Evolutionary conservation across 2,888 invertebrate genomes (phyloP), one percentile per base, ranked within the genome.

Genomic region (Scaptomyza reducta): DNA sequence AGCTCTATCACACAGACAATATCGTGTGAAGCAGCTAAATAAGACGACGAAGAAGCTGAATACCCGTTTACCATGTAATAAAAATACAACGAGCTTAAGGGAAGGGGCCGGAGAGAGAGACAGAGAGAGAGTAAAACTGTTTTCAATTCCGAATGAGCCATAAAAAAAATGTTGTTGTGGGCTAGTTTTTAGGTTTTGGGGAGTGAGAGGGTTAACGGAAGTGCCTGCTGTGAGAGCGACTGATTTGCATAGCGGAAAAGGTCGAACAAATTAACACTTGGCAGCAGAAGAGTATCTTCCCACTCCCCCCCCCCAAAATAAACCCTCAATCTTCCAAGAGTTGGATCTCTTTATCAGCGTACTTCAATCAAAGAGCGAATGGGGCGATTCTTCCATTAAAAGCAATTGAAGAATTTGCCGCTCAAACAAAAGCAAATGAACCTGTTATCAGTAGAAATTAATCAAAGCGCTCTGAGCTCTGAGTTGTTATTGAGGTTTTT

Each of bases 401-500:
- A 84, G 82, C 73, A 83, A 75, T 73, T 88, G 88, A 76, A 73
- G 72, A 79, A 75, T 73, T 40, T 72, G 79, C 75, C 72, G 74
- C 71, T 70, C 63, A 83, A 79, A 86, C 87, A 84, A 88, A 88
- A 81, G 89, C 88, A 86, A 88, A 86, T 86, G 87, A 88, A 86
- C 79, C 89, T 86, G 87, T 88, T 86, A 86, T 86, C 85, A 88
- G 87, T 77, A 33, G 67, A 86, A 86, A 88, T 86, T 88, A 88
- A 86, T 86, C 85, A 88, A 74, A 75, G 69, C 77, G 55, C 42
- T 13, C 41, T 50, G 22, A 45, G 51, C 46, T 14, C 14, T 51
- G 65, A 18, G 44, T 25, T 65, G 44, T 45, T 50, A 27, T 16
- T 65, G 56, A 41, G 47, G 56, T 29, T 40, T 47, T 6, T 27